phyloP scores from a whole-genome alignment of 2,113 vertebrate genomes.

The Chaetodon auriga region DNA sequence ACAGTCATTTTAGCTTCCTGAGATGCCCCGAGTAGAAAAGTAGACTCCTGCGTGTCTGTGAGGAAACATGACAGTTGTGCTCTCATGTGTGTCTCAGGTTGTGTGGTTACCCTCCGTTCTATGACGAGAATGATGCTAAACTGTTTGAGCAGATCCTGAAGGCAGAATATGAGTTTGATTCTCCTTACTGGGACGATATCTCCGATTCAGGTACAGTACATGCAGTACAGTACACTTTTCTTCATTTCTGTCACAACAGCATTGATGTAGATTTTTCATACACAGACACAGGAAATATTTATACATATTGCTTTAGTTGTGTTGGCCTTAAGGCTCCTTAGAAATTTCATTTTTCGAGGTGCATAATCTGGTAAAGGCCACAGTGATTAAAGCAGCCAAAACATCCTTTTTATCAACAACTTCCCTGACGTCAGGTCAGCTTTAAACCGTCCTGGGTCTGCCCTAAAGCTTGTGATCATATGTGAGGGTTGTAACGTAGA shows the following conservation, averaged over 20 bases:
- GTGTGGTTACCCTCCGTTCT: conserved; percentile 98
- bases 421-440: too few species aligned
- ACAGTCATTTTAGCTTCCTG: neutral
- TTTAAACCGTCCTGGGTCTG: too few species aligned
- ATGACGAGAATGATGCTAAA: conserved; percentile 97
- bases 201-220: conserved; percentile 93
- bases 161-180: conserved; percentile 98
- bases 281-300: neutral
- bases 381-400: too few species aligned
- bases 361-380: too few species aligned
- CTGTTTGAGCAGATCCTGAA: conserved; percentile 98
- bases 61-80: neutral
- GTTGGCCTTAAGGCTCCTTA: too few species aligned
- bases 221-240: neutral
- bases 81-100: conserved; percentile 81
- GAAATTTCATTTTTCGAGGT: too few species aligned
- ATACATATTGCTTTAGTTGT: neutral
- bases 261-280: neutral
- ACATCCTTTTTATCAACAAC: too few species aligned
- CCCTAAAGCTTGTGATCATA: neutral
- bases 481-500: neutral
- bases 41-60: neutral
- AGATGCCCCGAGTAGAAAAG: neutral
- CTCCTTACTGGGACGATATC: conserved; percentile 99
- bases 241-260: too few species aligned